phyloP scores from a whole-genome alignment of 92 coral and sea anemone genomes.

The Anthopleura xanthogrammica region DNA sequence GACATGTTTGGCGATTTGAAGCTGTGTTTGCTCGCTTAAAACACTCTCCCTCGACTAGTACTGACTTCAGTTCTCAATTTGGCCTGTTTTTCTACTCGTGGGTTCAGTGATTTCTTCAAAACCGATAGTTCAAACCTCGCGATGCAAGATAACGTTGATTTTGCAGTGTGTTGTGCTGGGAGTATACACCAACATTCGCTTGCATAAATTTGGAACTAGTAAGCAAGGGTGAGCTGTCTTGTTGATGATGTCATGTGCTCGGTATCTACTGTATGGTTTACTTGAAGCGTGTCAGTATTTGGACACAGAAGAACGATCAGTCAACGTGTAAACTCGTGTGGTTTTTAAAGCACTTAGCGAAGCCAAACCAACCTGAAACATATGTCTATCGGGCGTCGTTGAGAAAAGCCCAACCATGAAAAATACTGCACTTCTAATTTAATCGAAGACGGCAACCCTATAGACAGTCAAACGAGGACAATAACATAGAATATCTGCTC shows the following conservation, averaged over 20 bases:
- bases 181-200: conserved; percentile 7
- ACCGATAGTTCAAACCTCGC: not conserved
- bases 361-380: conserved; percentile 5
- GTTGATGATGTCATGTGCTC: conserved; percentile 13
- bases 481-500: not conserved
- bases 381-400: conserved; percentile 5
- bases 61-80: not conserved
- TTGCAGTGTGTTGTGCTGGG: not conserved
- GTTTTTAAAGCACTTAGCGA: conserved; percentile 2
- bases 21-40: conserved; percentile 3
- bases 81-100: not conserved
- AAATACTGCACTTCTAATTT: not conserved
- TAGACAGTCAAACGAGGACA: not conserved
- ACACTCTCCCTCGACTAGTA: not conserved
- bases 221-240: conserved; percentile 6
- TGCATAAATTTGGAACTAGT: conserved; percentile 8
- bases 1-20: conserved; percentile 9
- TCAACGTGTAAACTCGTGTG: conserved; percentile 7
- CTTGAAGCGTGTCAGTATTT: conserved; percentile 7
- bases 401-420: not conserved
- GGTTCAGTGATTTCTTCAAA: not conserved
- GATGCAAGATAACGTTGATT: conserved; percentile 4
- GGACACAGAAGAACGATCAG: not conserved
- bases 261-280: not conserved
- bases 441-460: not conserved